Base-by-base conservation (phyloP, 2,888 invertebrate species). In the Phengaris arion region DNA sequence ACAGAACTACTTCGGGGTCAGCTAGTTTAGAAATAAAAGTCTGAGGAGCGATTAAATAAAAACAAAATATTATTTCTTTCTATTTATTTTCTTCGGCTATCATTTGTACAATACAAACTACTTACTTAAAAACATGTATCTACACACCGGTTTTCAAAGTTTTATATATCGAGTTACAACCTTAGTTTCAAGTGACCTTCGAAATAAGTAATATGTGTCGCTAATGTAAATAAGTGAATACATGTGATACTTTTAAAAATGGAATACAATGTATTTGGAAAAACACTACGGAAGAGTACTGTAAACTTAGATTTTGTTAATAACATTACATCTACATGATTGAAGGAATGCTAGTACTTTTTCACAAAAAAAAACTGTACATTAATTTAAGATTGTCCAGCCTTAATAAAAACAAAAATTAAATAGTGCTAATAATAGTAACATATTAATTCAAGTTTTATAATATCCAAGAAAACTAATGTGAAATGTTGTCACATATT, bases 161-260 rank as follows among this genome's bases (percentile, higher is more conserved):
- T 85, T 89, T 90, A 88, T 89, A 89, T 91, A 91, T 89, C 87
- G 85, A 92, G 87, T 91, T 92, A 93, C 93, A 93, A 93, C 93
- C 93, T 87, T 92, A 89, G 89, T 92, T 92, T 87, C 92, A 87
- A 86, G 85, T 88, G 85, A 88, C 87, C 83, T 85, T 85, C 87
- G 83, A 85, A 86, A 86, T 85, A 76, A 75, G 74, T 76, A 57
- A 45, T 57, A 72, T 70, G 75, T 75, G 75, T 75, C 69, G 68
- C 74, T 75, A 75, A 70, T 48, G 57, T 75, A 75, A 69, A 75
- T 70, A 75, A 75, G 75, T 75, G 70, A 70, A 59, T 75, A 75
- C 69, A 75, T 57, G 75, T 70, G 51, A 48, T 72, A 75, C 57
- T 51, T 70, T 59, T 70, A 57, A 55, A 69, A 69, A 57, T 75